A percentile compares a stretch with the other conserved stretches of the same genome.
Evolutionary conservation across 1,140 invertebrate genomes (phyloP).

Genomic region (Bombus sibiricus): DNA sequence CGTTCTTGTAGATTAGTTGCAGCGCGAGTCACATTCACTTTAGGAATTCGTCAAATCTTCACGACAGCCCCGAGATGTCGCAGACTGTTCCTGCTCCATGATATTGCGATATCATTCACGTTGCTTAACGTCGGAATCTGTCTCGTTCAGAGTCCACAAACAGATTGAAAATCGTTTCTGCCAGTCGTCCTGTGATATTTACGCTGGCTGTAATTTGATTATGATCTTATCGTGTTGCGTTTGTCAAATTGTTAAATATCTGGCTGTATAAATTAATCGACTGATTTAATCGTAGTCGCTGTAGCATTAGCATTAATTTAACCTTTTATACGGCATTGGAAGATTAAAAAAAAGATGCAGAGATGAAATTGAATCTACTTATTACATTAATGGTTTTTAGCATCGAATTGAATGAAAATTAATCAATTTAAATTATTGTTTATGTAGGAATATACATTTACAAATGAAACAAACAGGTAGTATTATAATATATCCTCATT

Average conservation of each 20-base stretch:
- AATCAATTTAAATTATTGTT: no score
- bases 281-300: no score
- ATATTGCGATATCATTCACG: conserved; percentile 32
- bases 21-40: not conserved
- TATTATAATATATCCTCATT: no score
- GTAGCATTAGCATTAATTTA: no score
- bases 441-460: no score
- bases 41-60: conserved; percentile 41
- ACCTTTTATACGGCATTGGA: no score
- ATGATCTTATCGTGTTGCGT: not conserved
- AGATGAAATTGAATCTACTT: no score
- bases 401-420: no score
- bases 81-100: conserved; percentile 33
- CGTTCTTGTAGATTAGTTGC: not conserved
- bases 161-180: conserved; percentile 38
- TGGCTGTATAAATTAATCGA: not conserved
- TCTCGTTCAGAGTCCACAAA: not conserved
- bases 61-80: not conserved
- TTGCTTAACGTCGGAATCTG: conserved; percentile 33
- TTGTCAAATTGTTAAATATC: conserved; percentile 2
- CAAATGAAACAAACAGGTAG: no score
- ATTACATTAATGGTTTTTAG: no score
- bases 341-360: no score
- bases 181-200: not conserved
- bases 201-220: not conserved